Percentiles rank a stretch among this genome's conserved stretches.
These are phyloP conservation scores for Verasper variegatus DNA, from an alignment of 2,113 vertebrate genomes.

Conservation along the genomic window DNA sequence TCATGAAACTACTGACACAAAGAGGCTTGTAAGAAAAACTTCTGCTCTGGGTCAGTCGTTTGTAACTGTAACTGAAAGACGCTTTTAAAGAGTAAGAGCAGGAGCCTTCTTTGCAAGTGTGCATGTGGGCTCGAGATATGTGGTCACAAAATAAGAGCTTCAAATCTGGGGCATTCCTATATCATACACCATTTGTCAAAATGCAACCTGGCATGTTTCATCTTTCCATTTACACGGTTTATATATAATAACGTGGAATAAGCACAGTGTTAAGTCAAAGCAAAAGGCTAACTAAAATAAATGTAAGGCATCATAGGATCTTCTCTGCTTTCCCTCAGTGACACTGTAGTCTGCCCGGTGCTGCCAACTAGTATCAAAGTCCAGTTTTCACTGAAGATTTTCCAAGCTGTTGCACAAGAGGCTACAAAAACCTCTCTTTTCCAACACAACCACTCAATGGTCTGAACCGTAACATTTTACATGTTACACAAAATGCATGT, in stretches of 20 bases:
- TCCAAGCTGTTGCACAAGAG: slow-evolving; percentile 73
- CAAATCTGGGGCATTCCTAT: no score
- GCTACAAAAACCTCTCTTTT: background rate
- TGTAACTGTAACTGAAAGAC: background rate
- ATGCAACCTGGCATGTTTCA: background rate
- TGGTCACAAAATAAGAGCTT: no score
- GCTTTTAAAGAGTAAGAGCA: no score
- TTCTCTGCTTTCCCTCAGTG: slow-evolving; percentile 52
- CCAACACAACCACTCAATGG: slow-evolving; percentile 14
- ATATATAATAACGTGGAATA: background rate
- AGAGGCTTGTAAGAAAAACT: no score
- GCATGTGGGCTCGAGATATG: no score
- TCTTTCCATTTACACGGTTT: background rate
- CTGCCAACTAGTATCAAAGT: slow-evolving; percentile 80
- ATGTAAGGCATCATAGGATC: slow-evolving; percentile 11
- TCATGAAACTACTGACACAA: slow-evolving; percentile 10
- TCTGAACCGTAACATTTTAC: background rate
- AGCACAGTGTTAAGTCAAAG: background rate
- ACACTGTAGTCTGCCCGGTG: slow-evolving; percentile 59
- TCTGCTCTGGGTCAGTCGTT: slow-evolving; percentile 1
- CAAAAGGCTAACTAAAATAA: background rate
- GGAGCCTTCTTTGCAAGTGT: no score
- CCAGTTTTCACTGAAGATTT: slow-evolving; percentile 66
- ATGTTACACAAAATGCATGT: background rate
- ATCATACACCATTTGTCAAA: no score